Base-by-base conservation (phyloP, 2,797 vertebrate species). In the Sardinella longiceps region DNA sequence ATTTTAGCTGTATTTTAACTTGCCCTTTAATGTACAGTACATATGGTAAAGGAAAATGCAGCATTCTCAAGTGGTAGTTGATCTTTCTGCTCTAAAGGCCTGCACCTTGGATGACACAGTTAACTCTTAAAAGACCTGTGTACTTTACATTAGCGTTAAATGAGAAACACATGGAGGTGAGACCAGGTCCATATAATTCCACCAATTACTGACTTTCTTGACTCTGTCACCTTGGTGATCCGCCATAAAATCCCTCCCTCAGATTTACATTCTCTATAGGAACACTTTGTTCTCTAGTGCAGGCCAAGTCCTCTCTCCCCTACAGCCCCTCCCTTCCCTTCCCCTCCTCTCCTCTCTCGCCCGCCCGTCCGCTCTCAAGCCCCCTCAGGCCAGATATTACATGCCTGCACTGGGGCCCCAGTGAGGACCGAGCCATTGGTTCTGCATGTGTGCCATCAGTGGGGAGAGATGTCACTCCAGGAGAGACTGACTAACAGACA, bases 361-460 rank as follows among this genome's bases (percentile, higher is more conserved):
- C n/a, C n/a, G n/a, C n/a, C n/a, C n/a, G n/a, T 66, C 80, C 39
- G 12, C 85, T 82, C 83, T 74, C 66, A 15, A 20, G 43, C 70
- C 83, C 60, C 80, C 51, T 11, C 56, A 48, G 56, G 51, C 51
- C 66, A 23, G 56, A 83, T 58, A n/a, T n/a, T n/a, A 84, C 81
- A 66, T 50, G 82, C 66, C 81, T 58, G 46, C 63, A 85, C 50
- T 87, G 83, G 58, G 89, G 84, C 89, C 86, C 51, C 80, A 43
- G 51, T 1, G 80, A 9, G 45, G 83, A 46, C 81, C 50, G 84
- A 84, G 85, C 82, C 87, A 92, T 93, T 90, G 85, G 83, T 90
- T 92, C 90, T 86, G 86, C 92, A 92, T 84, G 88, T 90, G 90
- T 91, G 88, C 86, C 86, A 81, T 53, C 89, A 87, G 86, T 87